These are phyloP conservation scores for Diploscapter pachys DNA, from an alignment of 1,140 invertebrate species.

Conservation along the genomic window DNA sequence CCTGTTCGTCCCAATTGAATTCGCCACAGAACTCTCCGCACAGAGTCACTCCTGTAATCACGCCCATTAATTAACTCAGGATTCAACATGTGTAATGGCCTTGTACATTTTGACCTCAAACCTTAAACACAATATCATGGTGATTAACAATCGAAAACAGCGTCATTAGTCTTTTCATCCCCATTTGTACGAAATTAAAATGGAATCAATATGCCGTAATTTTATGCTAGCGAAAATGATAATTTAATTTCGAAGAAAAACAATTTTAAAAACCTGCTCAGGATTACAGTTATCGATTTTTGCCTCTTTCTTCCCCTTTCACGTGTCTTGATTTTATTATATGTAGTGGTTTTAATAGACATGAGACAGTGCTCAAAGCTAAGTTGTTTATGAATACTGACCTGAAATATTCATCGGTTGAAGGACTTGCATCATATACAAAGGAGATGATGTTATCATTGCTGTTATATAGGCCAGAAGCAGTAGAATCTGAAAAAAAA, in stretches of 20 bases:
- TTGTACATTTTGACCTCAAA: background rate
- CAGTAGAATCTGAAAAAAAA: slow-evolving; percentile 25
- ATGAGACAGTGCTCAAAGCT: slow-evolving; percentile 29
- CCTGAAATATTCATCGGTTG: too few relatives aligned
- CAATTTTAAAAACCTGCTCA: background rate
- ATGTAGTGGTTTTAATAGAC: slow-evolving; percentile 46
- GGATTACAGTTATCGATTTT: too few relatives aligned
- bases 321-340: slow-evolving; percentile 51
- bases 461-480: slow-evolving; percentile 44
- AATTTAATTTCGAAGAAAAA: background rate
- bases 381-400: too few relatives aligned
- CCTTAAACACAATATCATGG: background rate
- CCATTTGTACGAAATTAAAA: too few relatives aligned
- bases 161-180: too few relatives aligned
- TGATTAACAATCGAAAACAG: background rate
- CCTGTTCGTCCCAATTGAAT: slow-evolving; percentile 49
- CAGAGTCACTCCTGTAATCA: slow-evolving; percentile 10
- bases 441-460: slow-evolving; percentile 49
- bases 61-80: background rate
- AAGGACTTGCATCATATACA: slow-evolving; percentile 33
- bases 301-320: slow-evolving; percentile 43
- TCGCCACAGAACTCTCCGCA: slow-evolving; percentile 50
- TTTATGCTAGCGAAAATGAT: too few relatives aligned
- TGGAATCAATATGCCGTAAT: background rate
- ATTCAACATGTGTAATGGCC: background rate